These are phyloP conservation scores for Symphodus melops DNA, from an alignment of 2,113 vertebrate genomes.

Conservation along the genomic window DNA sequence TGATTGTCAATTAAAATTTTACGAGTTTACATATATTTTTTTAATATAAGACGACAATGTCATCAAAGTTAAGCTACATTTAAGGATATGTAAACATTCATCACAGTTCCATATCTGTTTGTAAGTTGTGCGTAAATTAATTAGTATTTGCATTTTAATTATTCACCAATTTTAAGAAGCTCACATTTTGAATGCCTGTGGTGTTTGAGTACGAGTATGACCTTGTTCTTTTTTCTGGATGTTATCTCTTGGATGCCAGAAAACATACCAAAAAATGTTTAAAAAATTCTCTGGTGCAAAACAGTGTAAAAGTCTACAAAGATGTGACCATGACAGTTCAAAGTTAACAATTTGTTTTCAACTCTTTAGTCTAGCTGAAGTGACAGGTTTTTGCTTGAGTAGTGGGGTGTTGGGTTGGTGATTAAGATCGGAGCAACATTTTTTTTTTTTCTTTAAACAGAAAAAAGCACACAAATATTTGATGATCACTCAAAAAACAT, in stretches of 20 bases:
- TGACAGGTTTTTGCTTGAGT: conserved; percentile 48
- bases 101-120: conserved; percentile 10
- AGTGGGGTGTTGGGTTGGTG: conserved; percentile 6
- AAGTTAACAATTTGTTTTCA: conserved; percentile 57
- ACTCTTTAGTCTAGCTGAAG: conserved; percentile 56
- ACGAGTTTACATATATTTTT: conserved; percentile 4
- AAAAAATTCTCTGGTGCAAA: conserved; percentile 76
- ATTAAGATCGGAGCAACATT: conserved; percentile 71
- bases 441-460: conserved; percentile 69
- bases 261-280: conserved; percentile 72
- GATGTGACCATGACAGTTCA: conserved; percentile 72
- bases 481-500: conserved; percentile 78
- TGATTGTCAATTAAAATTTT: conserved; percentile 67
- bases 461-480: conserved; percentile 77
- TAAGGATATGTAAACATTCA: conserved; percentile 26
- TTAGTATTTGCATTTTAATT: conserved; percentile 7
- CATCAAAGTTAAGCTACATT: conserved; percentile 22
- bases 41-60: conserved; percentile 14
- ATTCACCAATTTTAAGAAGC: conserved; percentile 24
- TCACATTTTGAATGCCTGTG: conserved; percentile 51
- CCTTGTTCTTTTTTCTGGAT: conserved; percentile 30
- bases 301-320: conserved; percentile 80
- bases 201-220: conserved; percentile 39
- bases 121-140: conserved; percentile 1
- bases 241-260: conserved; percentile 52